These are phyloP conservation scores for Neodiprion fabricii DNA, from an alignment of 1,140 invertebrate genomes.

Conservation along the genomic window DNA sequence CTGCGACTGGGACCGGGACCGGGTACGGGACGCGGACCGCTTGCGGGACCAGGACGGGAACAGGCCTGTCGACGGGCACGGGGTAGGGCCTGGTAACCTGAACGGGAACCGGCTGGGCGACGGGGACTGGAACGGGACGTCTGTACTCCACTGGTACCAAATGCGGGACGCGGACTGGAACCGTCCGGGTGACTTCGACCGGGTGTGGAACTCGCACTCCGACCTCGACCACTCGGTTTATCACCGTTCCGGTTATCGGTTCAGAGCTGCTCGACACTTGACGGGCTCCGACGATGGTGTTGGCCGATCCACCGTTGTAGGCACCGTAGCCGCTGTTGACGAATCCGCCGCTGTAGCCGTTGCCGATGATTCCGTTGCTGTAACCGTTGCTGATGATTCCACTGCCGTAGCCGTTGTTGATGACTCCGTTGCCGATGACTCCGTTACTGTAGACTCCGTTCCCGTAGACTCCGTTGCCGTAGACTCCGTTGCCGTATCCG, in stretches of 20 bases:
- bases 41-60: conserved; percentile 47
- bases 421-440: neutral
- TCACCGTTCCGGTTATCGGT: neutral
- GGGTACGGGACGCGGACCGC: conserved; percentile 45
- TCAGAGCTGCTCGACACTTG: conserved; percentile 30
- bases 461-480: conserved; percentile 13
- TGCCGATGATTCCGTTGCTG: neutral
- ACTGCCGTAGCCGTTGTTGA: neutral
- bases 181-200: conserved; percentile 28
- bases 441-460: conserved; percentile 16
- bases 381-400: neutral
- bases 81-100: conserved; percentile 45
- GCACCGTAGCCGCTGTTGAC: neutral
- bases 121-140: conserved; percentile 44
- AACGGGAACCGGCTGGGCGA: conserved; percentile 44
- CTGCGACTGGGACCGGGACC: conserved; percentile 38
- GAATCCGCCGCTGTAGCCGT: neutral
- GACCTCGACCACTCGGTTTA: conserved; percentile 25
- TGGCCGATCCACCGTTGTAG: conserved; percentile 23
- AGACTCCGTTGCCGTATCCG: neutral
- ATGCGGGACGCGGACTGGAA: conserved; percentile 47
- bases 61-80: conserved; percentile 44
- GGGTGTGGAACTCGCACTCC: conserved; percentile 21
- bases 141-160: conserved; percentile 50
- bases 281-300: conserved; percentile 25